Base-by-base conservation (phyloP, 2,113 vertebrate genomes). In the Nannobrachium achirus region DNA sequence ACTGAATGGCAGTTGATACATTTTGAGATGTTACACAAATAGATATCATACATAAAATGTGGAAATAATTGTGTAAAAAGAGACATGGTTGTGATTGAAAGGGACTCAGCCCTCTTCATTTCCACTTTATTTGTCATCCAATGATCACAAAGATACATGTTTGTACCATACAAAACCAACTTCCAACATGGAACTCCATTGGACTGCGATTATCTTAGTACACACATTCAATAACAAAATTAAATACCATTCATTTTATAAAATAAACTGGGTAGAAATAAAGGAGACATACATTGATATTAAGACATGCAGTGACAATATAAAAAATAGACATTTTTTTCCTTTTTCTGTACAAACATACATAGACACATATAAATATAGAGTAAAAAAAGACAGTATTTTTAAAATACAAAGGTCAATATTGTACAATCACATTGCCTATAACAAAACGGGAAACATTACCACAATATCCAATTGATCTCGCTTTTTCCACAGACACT, bases 351-450 rank as follows among this genome's bases (percentile, higher is more conserved):
- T 94, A 91, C 89, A 98, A 90, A 91, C 88, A 91, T 87, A 92
- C 78, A 96, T 81, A 69, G 70, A 91, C 95, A 98, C 93, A 96
- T 97, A 98, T 98, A 99, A 98, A 99, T 98, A 99, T 94, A 96
- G 73, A 89, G 76, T 86, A 94, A 93, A 96, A 97, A 98, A 97
- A 98, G 73, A 63, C 76, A 95, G 95, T 96, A 95, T 98, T 98
- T 96, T 97, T 95, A 94, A 97, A 97, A 98, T 97, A 97, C 95
- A 96, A 95, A 96, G 93, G 90, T 95, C 93, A 93, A 83, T 88
- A 25, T 25, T 94, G 79, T 96, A 98, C 97, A 97, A 94, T 96
- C 95, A 97, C 95, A 95, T 96, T 94, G 96, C 96, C 95, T 95
- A 96, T 95, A 97, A 96, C 81, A 83, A 87, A 89, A 88, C 76